Evolutionary conservation across 2,797 vertebrate genomes (phyloP).

Genomic region (Mormyrops attenuatus): DNA sequence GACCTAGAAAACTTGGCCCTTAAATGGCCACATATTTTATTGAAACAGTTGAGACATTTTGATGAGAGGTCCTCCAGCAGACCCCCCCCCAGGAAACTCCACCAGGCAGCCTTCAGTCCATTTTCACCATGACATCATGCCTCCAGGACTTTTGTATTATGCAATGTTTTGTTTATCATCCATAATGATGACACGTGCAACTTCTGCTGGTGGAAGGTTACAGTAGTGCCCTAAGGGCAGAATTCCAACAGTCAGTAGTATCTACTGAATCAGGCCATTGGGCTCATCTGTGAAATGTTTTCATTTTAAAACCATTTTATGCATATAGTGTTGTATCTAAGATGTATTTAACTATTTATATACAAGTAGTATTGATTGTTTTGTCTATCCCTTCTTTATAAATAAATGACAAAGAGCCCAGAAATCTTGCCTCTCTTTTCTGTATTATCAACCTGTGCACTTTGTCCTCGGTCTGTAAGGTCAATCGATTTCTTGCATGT

Average conservation of each 20-base stretch:
- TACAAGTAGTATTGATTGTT: neutral
- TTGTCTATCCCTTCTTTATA: neutral
- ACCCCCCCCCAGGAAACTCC: neutral
- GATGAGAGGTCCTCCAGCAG: neutral
- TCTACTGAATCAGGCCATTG: neutral
- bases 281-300: neutral
- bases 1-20: neutral
- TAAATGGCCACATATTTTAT: neutral
- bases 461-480: neutral
- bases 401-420: neutral
- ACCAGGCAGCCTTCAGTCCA: neutral
- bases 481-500: neutral
- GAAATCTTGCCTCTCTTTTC: neutral
- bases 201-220: neutral
- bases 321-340: neutral
- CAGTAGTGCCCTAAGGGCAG: constrained; percentile 15
- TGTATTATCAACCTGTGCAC: neutral
- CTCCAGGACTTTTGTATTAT: neutral
- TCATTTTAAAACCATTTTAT: neutral
- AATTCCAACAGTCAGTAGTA: constrained; percentile 6
- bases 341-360: constrained; percentile 10
- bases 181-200: neutral
- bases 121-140: neutral
- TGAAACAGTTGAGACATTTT: neutral
- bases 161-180: neutral